Percentiles rank a stretch among this genome's conserved stretches.
Conservation (phyloP, 2,113 vertebrate species). For the Prietella phreatophila region DNA sequence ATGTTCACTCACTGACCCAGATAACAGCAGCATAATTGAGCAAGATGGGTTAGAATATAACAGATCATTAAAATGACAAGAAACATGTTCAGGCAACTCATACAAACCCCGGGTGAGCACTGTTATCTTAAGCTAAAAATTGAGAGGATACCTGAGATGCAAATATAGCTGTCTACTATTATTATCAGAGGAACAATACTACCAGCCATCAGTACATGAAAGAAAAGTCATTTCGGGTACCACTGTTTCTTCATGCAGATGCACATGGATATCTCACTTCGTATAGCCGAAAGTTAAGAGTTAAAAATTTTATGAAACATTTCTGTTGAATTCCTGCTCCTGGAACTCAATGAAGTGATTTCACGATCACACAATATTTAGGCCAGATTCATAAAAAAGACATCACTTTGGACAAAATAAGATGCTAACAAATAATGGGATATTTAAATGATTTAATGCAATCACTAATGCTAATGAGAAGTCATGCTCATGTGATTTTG, state of each 20-base stretch:
- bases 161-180: conserved; percentile 18
- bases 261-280: background rate
- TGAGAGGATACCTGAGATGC: conserved; percentile 41
- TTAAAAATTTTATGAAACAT: background rate
- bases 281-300: background rate
- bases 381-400: background rate
- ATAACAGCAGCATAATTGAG: conserved; percentile 51
- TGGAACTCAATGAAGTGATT: background rate
- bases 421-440: conserved; percentile 9
- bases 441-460: background rate
- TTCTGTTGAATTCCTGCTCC: background rate
- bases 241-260: background rate
- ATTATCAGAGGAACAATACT: conserved; percentile 6
- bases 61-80: conserved; percentile 51
- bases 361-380: background rate
- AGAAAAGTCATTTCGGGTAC: background rate
- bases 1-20: conserved; percentile 55
- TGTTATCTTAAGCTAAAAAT: conserved; percentile 50
- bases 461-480: conserved; percentile 29
- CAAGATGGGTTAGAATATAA: conserved; percentile 54
- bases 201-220: background rate
- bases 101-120: conserved; percentile 51
- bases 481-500: conserved; percentile 31
- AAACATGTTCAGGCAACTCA: conserved; percentile 53
- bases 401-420: conserved; percentile 18